These are phyloP conservation scores for Orthonevra nobilis DNA, from an alignment of 2,888 invertebrate species.

Conservation along the genomic window DNA sequence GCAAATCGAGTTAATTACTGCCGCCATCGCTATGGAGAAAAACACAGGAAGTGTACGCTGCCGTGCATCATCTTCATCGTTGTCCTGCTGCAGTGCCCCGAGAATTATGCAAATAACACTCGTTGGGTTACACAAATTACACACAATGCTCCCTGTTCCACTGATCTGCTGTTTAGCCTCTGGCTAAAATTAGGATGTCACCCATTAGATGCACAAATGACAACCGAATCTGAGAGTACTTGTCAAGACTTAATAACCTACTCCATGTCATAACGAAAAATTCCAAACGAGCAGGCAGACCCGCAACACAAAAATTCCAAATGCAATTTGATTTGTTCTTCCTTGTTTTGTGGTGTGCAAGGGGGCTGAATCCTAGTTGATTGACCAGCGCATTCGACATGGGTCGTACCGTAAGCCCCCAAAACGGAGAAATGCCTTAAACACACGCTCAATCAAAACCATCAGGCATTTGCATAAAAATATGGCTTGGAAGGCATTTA, in stretches of 20 bases:
- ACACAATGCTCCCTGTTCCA: too few species aligned
- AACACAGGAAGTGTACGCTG: conserved; percentile 56
- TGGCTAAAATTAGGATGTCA: conserved; percentile 66
- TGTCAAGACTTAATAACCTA: conserved; percentile 36
- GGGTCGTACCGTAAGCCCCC: conserved; percentile 59
- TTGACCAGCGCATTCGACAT: conserved; percentile 46
- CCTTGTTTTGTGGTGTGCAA: conserved; percentile 43
- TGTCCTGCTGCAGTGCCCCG: conserved; percentile 5
- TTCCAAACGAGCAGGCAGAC: conserved; percentile 28
- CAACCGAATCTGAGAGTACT: conserved; percentile 41
- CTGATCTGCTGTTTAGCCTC: neutral
- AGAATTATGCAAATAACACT: conserved; percentile 66
- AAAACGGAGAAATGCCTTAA: conserved; percentile 44
- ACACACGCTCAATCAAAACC: conserved; percentile 49
- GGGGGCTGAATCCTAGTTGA: conserved; percentile 30
- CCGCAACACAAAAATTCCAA: conserved; percentile 18
- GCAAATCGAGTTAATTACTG: conserved; percentile 46
- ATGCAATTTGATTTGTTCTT: conserved; percentile 57
- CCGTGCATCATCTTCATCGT: conserved; percentile 2
- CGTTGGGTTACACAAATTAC: conserved; percentile 42
- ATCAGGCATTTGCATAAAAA: conserved; percentile 66
- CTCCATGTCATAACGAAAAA: conserved; percentile 22
- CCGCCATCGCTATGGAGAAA: conserved; percentile 17
- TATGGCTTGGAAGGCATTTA: conserved; percentile 71
- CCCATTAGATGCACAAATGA: conserved; percentile 58